Evolutionary conservation across 2,113 vertebrate genomes (phyloP).

Genomic region (Lutjanus erythropterus): DNA sequence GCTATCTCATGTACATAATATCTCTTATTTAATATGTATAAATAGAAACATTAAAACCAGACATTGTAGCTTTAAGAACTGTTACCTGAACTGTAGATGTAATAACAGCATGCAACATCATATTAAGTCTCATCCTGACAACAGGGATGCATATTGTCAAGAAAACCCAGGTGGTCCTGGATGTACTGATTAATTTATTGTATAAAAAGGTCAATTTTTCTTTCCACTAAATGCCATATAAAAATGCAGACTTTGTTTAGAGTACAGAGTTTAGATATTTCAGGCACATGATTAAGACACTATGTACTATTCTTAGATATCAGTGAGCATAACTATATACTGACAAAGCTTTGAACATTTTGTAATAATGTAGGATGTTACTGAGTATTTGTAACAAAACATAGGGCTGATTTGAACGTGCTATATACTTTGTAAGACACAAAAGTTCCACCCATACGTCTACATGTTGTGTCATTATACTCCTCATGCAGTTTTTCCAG

Average conservation of each 20-base stretch:
- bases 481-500: not conserved
- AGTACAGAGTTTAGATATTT: not conserved
- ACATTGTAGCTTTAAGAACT: not conserved
- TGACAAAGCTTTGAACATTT: not conserved
- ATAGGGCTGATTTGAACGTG: too few relatives aligned
- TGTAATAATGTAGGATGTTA: not conserved
- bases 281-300: not conserved
- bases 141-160: not conserved
- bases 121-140: constrained; percentile 6
- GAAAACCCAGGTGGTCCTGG: not conserved
- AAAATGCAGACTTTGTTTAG: not conserved
- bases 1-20: not conserved
- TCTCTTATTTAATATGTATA: not conserved
- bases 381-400: not conserved
- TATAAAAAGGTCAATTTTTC: not conserved
- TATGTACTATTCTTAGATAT: not conserved
- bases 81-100: not conserved
- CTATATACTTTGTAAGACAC: not conserved
- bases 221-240: not conserved
- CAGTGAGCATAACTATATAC: not conserved
- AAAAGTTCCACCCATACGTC: not conserved
- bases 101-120: not conserved
- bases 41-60: not conserved
- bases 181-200: not conserved
- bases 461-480: not conserved